Evolutionary conservation across 2,888 invertebrate genomes (phyloP), one percentile per base, ranked within the genome.

Genomic region (Argyra leucocephala): DNA sequence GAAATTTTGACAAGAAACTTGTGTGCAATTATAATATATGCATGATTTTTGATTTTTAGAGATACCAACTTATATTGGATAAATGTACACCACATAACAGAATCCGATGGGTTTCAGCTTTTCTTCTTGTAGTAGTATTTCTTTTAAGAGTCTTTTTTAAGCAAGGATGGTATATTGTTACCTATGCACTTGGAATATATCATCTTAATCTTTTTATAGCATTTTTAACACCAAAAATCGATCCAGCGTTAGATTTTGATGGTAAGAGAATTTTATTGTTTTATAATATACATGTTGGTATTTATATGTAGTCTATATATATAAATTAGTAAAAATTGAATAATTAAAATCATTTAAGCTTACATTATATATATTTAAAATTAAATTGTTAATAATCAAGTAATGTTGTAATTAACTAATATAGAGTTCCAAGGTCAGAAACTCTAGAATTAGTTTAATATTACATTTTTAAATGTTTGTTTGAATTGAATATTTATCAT

Each of bases 161-260:
- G 77, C 93, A 99, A 93, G 99, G 99, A 72, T 99, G 98, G 96
- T 99, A 99, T 80, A 99, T 99, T 74, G 89, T 99, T 68, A 96
- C 97, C 72, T 99, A 99, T 82, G 99, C 96, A 36, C 83, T 99
- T 80, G 98, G 98, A 73, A 99, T 99, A 78, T 99, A 98, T 82
- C 94, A 99, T 80, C 86, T 99, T 79, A 99, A 99, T 83, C 85
- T 99, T 80, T 97, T 99, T 83, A 96, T 99, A 84, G 96, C 97
- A 82, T 99, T 99, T 86, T 86, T 99, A 72, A 96, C 99, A 75
- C 99, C 99, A 76, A 98, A 97, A 85, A 96, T 98, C 77, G 98
- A 99, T 85, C 99, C 98, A 71, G 94, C 94, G 59, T 87, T 93
- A 84, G 93, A 94, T 82, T 91, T 92, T 69, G 92, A 93, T 82